Evolutionary conservation across 2,888 invertebrate genomes (phyloP).

Genomic region (Drosophila neonasuta): DNA sequence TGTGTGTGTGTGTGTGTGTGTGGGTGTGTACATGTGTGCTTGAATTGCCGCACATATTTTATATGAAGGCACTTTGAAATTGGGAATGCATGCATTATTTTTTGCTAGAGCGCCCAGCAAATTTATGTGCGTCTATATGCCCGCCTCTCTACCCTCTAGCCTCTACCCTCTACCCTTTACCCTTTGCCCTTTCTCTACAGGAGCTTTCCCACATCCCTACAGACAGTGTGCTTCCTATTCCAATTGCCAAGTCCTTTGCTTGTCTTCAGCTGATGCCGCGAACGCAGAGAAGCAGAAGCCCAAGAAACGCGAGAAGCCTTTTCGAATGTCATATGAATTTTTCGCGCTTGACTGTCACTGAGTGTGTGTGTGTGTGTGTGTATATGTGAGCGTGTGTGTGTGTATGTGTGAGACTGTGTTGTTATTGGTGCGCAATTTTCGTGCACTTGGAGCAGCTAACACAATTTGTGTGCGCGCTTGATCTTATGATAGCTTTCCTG

Average conservation of each 20-base stretch:
- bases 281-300: neutral
- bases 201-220: neutral
- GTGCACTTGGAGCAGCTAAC: conserved; percentile 60
- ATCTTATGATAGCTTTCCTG: conserved; percentile 62
- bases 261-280: conserved; percentile 34
- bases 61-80: conserved; percentile 65
- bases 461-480: conserved; percentile 66
- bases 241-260: conserved; percentile 29
- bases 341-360: conserved; percentile 55
- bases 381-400: conserved; percentile 30
- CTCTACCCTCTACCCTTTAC: neutral
- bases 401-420: conserved; percentile 40
- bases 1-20: neutral
- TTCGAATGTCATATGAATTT: conserved; percentile 68
- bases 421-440: conserved; percentile 53
- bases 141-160: neutral
- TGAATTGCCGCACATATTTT: conserved; percentile 67
- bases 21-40: conserved; percentile 19
- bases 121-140: conserved; percentile 53
- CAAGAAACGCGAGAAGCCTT: conserved; percentile 32
- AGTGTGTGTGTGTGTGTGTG: conserved; percentile 22
- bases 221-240: conserved; percentile 22
- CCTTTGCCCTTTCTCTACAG: neutral
- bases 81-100: conserved; percentile 66
- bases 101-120: conserved; percentile 52